Evolutionary conservation across 2,888 invertebrate species (phyloP), one percentile per base, ranked within the genome.

Genomic region (Chrysolina haemoptera): DNA sequence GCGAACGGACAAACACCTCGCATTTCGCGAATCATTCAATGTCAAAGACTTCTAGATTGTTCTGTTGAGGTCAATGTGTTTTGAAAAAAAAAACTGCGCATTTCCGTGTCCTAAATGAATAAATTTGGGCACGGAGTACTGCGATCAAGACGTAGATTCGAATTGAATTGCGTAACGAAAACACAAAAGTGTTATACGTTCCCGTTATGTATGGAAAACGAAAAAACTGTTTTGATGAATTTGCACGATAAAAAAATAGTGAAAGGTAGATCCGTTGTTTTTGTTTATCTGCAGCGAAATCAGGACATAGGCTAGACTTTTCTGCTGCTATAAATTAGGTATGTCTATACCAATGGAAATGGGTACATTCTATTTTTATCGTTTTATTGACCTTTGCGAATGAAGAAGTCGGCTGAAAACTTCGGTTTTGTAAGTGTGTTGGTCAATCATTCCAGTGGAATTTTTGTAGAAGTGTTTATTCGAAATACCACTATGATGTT

Each of bases 31-130:
- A 69, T 68, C 62, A 62, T 65, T 72, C 70, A 66, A 63, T 66
- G 75, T 72, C 66, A 67, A 66, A 75, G 68, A 69, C 72, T 68
- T 64, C 43, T 59, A 71, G 69, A 69, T 40, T 63, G 46, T 72
- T 72, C 66, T 43, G 43, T 35, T 20, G 67, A 64, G 75, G 72
- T 75, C 75, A 75, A 75, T 62, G 75, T 35, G 69, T 71, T 65
- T 67, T 67, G 50, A 62, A 43, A 59, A 75, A 74, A 74, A 69
- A 75, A 75, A 69, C 67, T 75, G 64, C 75, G 70, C 69, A 71
- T 75, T 75, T 75, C 75, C 75, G 68, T 66, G 72, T 75, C 74
- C 74, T 40, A 74, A 70, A 70, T 74, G 68, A 65, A 66, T 50
- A 62, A 41, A 62, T 70, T 74, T 70, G 22, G 62, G n/a, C 41